A percentile compares a stretch with the other conserved stretches of the same genome.
Conservation (phyloP, 2,888 invertebrate species). For the Uloborus plumipes region DNA sequence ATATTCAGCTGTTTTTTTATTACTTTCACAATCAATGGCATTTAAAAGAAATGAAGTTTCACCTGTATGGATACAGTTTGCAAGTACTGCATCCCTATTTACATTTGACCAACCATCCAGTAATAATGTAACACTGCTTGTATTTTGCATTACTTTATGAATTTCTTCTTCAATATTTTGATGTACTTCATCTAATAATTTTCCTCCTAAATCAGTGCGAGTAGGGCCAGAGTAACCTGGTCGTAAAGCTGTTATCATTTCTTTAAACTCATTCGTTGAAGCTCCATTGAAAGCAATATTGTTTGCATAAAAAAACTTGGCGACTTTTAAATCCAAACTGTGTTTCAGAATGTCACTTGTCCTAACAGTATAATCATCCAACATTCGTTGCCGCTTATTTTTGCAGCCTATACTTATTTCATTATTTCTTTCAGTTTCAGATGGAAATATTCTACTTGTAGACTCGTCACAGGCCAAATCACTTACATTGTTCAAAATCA, state of each 20-base stretch:
- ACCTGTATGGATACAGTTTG: conserved; percentile 1
- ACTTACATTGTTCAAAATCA: no score
- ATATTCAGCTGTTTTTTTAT: conserved; percentile 6
- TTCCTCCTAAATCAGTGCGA: background rate
- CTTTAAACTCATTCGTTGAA: background rate
- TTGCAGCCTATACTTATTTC: no score
- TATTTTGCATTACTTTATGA: background rate
- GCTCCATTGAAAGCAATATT: conserved; percentile 13
- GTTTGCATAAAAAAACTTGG: conserved; percentile 11
- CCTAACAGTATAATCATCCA: background rate
- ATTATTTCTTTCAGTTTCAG: no score
- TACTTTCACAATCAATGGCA: background rate
- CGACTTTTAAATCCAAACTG: background rate
- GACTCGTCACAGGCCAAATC: no score
- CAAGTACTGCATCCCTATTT: background rate
- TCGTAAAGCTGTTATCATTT: background rate
- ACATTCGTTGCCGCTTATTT: no score
- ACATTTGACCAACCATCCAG: conserved; percentile 7
- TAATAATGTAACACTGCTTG: background rate
- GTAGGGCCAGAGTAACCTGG: background rate
- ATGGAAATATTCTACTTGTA: no score
- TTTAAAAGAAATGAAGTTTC: background rate
- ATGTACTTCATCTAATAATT: background rate
- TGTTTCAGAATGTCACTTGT: background rate
- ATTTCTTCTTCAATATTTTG: background rate